These are phyloP conservation scores for Ranitomeya imitator DNA, from an alignment of 2,113 vertebrate genomes.

Conservation along the genomic window DNA sequence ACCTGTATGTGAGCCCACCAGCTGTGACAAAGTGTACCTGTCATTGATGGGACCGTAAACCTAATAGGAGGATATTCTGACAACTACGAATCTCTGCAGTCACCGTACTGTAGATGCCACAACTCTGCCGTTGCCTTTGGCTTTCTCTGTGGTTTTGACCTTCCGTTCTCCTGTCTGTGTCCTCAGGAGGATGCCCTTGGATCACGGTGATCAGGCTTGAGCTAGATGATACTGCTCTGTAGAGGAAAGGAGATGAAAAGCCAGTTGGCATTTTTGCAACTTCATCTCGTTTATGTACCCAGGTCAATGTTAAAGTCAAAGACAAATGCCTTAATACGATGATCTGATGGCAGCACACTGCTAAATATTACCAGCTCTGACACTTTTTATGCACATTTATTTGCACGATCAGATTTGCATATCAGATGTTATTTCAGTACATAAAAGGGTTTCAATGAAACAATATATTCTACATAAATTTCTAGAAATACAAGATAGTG, in stretches of 20 bases:
- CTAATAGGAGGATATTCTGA: not conserved
- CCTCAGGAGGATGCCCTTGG: slow-evolving; percentile 13
- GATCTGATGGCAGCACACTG: not conserved
- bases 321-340: not conserved
- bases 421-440: not conserved
- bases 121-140: not conserved
- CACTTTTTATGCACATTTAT: not conserved
- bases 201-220: not conserved
- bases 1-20: too few relatives aligned
- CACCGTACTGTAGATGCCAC: not conserved
- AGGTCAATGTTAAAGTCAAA: slow-evolving; percentile 1
- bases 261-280: slow-evolving; percentile 1
- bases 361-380: not conserved
- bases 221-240: slow-evolving; percentile 17
- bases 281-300: slow-evolving; percentile 8
- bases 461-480: too few relatives aligned
- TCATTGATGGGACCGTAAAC: too few relatives aligned
- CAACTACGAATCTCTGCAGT: not conserved
- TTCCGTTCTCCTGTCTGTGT: not conserved
- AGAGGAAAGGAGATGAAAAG: slow-evolving; percentile 10
- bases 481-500: too few relatives aligned
- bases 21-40: too few relatives aligned
- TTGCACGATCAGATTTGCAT: not conserved
- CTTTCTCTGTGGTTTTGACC: not conserved
- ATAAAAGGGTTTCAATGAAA: not conserved